Evolutionary conservation across 1,140 invertebrate genomes (phyloP), one percentile per base, ranked within the genome.

Genomic region (Fopius arisanus): DNA sequence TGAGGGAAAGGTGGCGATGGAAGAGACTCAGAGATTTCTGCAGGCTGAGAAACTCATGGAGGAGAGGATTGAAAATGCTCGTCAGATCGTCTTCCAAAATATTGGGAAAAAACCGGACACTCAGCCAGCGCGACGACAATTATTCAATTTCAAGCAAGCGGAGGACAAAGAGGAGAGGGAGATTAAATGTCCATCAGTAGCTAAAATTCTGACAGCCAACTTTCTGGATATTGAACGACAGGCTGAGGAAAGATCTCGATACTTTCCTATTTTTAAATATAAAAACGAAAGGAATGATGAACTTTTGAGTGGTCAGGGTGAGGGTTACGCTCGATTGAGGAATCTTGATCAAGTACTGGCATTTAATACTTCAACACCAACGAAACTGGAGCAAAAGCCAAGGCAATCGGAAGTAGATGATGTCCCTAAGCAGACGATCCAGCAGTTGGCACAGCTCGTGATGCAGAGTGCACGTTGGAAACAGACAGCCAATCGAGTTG

Each of bases 401-500:
- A 33, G 10, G 65, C 59, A 31, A 9, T 26, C 28, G 21, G 63
- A 65, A 5, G 2, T 19, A 10, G 66, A 63, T 3, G 62, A 70
- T 16, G 62, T 51, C 7, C 80, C 82, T 12, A 81, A 80, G 19
- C 86, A 81, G 33, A 85, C 82, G 0, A 87, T 88, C 70, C 86
- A 87, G 48, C 84, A 88, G 37, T 73, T 87, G 4, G 83, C 84
- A 21, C 81, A 84, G 12, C 74, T 84, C 2, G 82, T 88, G 3
- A 88, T 87, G 87, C 86, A 88, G 16, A 85, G 86, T 41, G 81
- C 79, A 0, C 83, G 87, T 29, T 88, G 86, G 86, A 79, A 80
- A 29, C 77, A 87, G 54, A 54, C 72, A 4, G 67, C 77, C 1
- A 59, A 28, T 4, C 73, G 76, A 37, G 33, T 28, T 19, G 77